These are phyloP conservation scores for Liodrosophila aerea DNA, from an alignment of 2,888 invertebrate genomes.

Conservation along the genomic window DNA sequence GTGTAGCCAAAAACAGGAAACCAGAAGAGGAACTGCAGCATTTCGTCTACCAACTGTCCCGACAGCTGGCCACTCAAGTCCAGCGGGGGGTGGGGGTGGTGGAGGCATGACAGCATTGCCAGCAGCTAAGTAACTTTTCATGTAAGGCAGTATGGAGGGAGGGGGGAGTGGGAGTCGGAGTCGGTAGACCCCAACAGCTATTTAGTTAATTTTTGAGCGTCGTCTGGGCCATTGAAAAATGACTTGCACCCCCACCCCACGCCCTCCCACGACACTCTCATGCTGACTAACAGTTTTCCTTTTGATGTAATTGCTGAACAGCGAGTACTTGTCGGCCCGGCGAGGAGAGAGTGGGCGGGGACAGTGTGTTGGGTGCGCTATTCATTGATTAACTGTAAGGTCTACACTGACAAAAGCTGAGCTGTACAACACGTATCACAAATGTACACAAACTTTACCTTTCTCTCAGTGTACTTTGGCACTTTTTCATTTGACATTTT, in stretches of 20 bases:
- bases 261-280: background rate
- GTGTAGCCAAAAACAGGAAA: background rate
- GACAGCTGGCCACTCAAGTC: too few species aligned
- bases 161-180: background rate
- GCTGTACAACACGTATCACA: too few species aligned
- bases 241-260: slow-evolving; percentile 12
- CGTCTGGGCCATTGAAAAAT: slow-evolving; percentile 53
- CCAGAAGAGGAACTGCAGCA: slow-evolving; percentile 16
- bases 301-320: slow-evolving; percentile 65
- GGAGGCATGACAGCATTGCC: background rate
- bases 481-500: slow-evolving; percentile 63
- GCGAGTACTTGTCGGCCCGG: background rate
- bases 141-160: slow-evolving; percentile 16
- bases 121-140: slow-evolving; percentile 44
- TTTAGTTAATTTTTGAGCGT: slow-evolving; percentile 66
- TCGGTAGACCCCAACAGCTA: slow-evolving; percentile 27
- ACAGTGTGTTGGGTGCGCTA: slow-evolving; percentile 30
- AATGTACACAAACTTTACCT: too few species aligned
- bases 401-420: background rate
- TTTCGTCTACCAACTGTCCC: slow-evolving; percentile 9
- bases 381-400: slow-evolving; percentile 68
- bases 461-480: background rate
- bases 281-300: slow-evolving; percentile 52
- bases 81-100: too few species aligned
- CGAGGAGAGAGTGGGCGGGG: background rate